Conservation (phyloP, 2,888 invertebrate genomes). For the Callimorpha dominula region DNA sequence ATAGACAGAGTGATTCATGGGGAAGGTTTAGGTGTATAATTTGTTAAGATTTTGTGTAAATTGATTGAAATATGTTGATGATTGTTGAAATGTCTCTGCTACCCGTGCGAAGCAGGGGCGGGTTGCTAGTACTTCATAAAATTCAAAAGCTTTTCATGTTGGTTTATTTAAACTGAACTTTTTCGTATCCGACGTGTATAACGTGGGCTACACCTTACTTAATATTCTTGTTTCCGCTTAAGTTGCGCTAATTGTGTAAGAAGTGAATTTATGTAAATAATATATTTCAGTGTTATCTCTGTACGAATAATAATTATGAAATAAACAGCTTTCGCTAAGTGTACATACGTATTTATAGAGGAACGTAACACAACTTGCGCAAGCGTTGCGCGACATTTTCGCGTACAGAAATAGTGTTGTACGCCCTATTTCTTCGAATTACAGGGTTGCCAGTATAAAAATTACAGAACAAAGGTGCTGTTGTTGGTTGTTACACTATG, state of each 20-base stretch:
- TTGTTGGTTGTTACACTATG: constrained; percentile 14
- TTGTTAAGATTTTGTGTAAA: no score
- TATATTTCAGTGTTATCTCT: constrained; percentile 41
- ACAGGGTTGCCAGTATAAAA: constrained; percentile 47
- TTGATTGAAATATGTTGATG: no score
- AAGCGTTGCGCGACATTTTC: constrained; percentile 81
- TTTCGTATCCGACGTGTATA: neutral
- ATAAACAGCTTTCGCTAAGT: constrained; percentile 48
- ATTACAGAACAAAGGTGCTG: constrained; percentile 33
- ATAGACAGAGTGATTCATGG: no score
- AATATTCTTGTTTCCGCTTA: neutral
- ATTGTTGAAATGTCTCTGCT: no score
- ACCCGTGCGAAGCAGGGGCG: no score
- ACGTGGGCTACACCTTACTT: neutral
- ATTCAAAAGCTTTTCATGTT: no score
- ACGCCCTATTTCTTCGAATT: constrained; percentile 59
- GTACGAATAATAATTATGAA: constrained; percentile 45
- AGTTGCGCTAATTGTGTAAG: neutral
- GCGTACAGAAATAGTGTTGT: constrained; percentile 80
- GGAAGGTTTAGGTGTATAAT: no score
- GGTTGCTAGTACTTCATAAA: no score
- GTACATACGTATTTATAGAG: constrained; percentile 61
- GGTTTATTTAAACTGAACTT: neutral
- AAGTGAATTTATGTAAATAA: constrained; percentile 1
- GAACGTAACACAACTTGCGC: constrained; percentile 72